Base-by-base conservation (phyloP, 35 echinoderm and acorn worm genomes). In the Eucidaris tribuloides region DNA sequence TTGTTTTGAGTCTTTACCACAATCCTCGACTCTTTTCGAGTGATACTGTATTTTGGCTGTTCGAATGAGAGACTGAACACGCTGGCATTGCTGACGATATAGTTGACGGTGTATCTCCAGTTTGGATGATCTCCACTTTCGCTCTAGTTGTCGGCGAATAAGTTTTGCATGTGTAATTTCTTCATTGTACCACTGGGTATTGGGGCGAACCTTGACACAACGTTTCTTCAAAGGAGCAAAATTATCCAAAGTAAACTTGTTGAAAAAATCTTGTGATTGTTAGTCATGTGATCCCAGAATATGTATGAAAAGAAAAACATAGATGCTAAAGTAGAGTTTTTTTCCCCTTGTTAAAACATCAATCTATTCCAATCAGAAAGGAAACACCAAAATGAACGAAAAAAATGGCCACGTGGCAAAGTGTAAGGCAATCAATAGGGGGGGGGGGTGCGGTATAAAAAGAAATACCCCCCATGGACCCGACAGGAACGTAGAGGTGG, bases 71-170 rank as follows among this genome's bases (percentile, higher is more conserved):
- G 20, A 84, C 1, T 65, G 71, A 34, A 37, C 62, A 45, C 24
- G 39, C 39, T 71, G 45, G 9, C 45, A 35, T 36, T 84, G 82
- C 32, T 84, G 5, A 30, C 49, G 25, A 28, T 84, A 84, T n/a
- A 84, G 7, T 36, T 71, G 62, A 33, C 74, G n/a, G 68, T 88
- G 76, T 65, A 88, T 81, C 41, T 88, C 76, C 25, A 50, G 46
- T 34, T 44, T 15, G 45, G 83, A 80, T 18, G 29, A 58, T 45
- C 72, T 18, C 84, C 84, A 87, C 9, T 58, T 56, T 13, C 76
- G 18, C 32, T 87, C 76, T 20, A 88, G 85, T 18, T 61, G 29
- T 43, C 50, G 59, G 9, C 72, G 52, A 29, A 34, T 58, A 11
- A 54, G n/a, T 81, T 80, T 80, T 23, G 44, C 85, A 37, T 45